Evolutionary conservation across 2,797 vertebrate genomes (phyloP), one percentile per base, ranked within the genome.

Genomic region (Mormyrops boulengeri): DNA sequence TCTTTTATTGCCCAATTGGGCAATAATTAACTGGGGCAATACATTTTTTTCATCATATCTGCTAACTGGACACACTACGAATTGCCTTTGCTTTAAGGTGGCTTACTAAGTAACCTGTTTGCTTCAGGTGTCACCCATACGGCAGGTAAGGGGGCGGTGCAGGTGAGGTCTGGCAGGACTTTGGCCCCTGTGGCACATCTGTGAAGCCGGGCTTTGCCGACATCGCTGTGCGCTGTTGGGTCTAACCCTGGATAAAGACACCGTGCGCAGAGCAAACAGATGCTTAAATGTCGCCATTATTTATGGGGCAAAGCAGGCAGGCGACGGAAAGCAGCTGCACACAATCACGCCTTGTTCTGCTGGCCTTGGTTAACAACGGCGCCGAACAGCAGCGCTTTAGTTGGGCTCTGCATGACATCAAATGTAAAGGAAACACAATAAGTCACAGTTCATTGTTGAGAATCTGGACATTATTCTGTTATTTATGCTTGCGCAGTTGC

Each of bases 361-460:
- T 11, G 41, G 38, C 47, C 82, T 85, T 30, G n/a, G 47, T 85
- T 50, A 52, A 30, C 44, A 52, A 11, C n/a, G 3, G 22, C 0
- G n/a, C 19, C 9, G 22, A 85, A 85, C 44, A 85, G 82, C 30
- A 30, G 44, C 11, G 19, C 41, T 52, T 85, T 6, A 52, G 82
- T 85, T 2, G 11, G 4, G 22, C 82, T 44, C 77, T 4, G 49
- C 82, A 26, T 85, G 82, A 26, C 44, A 49, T 84, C 2, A 22
- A 49, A 85, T 85, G 49, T 52, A 52, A 47, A 85, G 82, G 82
- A 52, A 85, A 85, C 66, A 85, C 82, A 49, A 85, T 44, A 80
- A 49, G 82, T 49, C 82, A 52, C 82, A 85, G 49, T 14, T 85
- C 47, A 85, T 85, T 85, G 44, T 30, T 49, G 47, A 12, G n/a